Evolutionary conservation across 2,888 invertebrate genomes (phyloP), one percentile per base, ranked within the genome.

Genomic region (Molanna angustata): DNA sequence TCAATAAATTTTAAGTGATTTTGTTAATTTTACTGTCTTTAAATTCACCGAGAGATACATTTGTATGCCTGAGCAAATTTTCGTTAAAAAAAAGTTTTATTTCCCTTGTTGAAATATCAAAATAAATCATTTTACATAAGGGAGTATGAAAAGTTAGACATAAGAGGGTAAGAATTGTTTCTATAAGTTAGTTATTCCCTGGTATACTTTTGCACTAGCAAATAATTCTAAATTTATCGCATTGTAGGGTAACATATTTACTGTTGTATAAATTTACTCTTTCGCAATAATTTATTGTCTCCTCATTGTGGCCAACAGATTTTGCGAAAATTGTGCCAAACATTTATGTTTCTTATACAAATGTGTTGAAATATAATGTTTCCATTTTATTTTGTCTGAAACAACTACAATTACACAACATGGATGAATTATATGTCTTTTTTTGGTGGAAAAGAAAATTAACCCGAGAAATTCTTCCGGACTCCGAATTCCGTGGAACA

Each of bases 291-390:
- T 49, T 49, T 49, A 49, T 49, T n/a, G 32, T 40, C 9, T 42
- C 39, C 31, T 32, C 42, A 42, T 49, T 49, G 49, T 20, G 49
- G 49, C 31, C 32, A 49, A 49, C 49, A 49, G 21, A 49, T 49
- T 49, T 49, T 42, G 41, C n/a, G 42, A 49, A 49, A 49, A 49
- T 27, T 41, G 49, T 33, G 49, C 49, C 49, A 49, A 49, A 27
- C 42, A 41, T 42, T 41, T 32, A 31, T 49, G 20, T 32, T 42
- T 42, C 18, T 31, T 33, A 11, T 27, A 21, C 14, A 18, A 19
- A 18, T 31, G 16, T 18, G 48, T 39, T 18, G 40, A 19, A 18
- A 39, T 9, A 14, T 35, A 35, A 7, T 13, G 35, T 35, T 35
- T 13, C n/a, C n/a, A n/a, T n/a, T n/a, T n/a, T n/a, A n/a, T n/a